phyloP scores from a whole-genome alignment of 2,113 vertebrate species.

The Hemibates koningsi region DNA sequence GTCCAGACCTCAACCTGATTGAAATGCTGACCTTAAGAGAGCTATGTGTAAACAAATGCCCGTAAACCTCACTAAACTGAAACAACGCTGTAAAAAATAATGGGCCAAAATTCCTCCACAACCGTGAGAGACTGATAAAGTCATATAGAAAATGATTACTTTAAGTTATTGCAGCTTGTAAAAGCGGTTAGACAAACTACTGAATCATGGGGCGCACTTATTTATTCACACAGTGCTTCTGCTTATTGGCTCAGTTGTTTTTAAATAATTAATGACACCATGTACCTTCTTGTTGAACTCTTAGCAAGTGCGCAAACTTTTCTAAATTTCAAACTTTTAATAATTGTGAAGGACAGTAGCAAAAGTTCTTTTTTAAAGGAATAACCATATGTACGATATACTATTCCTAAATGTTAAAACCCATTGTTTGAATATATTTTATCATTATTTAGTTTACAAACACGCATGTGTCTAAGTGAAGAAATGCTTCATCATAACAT shows the following conservation, averaged over 20 bases:
- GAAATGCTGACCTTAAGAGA: not conserved
- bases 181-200: not conserved
- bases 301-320: not conserved
- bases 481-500: not conserved
- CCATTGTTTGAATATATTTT: not conserved
- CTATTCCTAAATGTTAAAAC: not conserved
- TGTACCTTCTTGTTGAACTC: not conserved
- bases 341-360: not conserved
- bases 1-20: not conserved
- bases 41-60: not conserved
- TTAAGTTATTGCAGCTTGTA: not conserved
- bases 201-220: not conserved
- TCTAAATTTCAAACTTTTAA: not conserved
- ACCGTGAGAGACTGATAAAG: not conserved
- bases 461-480: not conserved
- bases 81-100: not conserved
- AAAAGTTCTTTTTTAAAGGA: not conserved
- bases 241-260: not conserved
- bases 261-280: not conserved
- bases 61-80: not conserved
- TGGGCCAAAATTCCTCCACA: not conserved
- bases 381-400: not conserved
- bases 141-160: not conserved
- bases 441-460: not conserved
- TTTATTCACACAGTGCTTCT: not conserved